phyloP scores from a whole-genome alignment of 2,113 vertebrate genomes.

The Ammodramus savannarum region DNA sequence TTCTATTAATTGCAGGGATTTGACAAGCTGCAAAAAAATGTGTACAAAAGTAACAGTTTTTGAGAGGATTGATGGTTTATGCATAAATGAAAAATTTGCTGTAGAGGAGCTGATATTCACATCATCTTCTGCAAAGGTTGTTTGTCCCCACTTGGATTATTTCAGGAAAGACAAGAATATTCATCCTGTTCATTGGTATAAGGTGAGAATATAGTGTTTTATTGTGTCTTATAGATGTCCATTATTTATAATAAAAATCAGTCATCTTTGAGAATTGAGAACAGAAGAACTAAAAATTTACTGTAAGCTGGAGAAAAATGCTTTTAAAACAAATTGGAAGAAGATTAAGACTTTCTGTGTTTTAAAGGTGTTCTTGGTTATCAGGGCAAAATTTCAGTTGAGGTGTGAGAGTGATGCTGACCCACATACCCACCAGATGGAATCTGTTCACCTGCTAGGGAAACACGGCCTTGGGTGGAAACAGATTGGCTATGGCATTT shows the following conservation, averaged over 20 bases:
- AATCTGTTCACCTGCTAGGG: not conserved
- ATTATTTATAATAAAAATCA: not conserved
- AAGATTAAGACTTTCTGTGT: not conserved
- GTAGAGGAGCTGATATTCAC: slow-evolving; percentile 19
- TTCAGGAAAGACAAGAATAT: slow-evolving; percentile 59
- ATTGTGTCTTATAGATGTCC: not conserved
- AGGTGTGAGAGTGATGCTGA: not conserved
- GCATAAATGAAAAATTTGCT: slow-evolving; percentile 52
- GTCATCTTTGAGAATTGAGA: not conserved
- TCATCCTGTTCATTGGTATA: slow-evolving; percentile 79
- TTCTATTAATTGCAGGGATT: slow-evolving; percentile 66
- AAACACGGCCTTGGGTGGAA: not conserved
- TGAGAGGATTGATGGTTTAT: slow-evolving; percentile 51
- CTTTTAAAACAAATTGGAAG: not conserved
- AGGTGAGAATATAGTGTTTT: slow-evolving; percentile 64
- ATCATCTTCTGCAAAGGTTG: slow-evolving; percentile 24
- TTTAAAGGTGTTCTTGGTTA: not conserved
- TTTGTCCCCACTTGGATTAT: slow-evolving; percentile 76
- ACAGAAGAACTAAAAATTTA: not conserved
- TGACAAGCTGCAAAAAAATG: slow-evolving; percentile 45
- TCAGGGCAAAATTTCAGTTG: not conserved
- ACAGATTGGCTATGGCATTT: not conserved
- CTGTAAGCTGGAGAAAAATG: not conserved
- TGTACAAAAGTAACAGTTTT: slow-evolving; percentile 59
- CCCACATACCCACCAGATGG: not conserved